Evolutionary conservation across 2,113 vertebrate genomes (phyloP).

Genomic region (Sceloporus undulatus): DNA sequence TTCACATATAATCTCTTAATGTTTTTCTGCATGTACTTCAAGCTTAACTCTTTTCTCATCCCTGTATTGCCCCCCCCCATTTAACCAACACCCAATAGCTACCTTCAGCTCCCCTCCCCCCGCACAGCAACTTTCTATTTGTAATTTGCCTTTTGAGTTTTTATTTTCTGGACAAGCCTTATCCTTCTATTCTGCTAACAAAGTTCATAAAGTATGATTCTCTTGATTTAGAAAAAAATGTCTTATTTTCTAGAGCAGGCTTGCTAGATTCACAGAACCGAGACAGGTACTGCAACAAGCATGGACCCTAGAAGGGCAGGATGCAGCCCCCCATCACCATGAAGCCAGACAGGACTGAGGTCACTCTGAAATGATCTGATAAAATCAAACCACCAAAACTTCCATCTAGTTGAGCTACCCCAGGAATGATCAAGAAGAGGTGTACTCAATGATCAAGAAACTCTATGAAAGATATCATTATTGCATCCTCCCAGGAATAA

Average conservation of each 20-base stretch:
- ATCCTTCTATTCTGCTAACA: background rate
- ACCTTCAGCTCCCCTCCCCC: background rate
- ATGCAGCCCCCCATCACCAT: no score
- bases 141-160: background rate
- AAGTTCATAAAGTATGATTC: background rate
- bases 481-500: no score
- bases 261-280: background rate
- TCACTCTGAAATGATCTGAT: no score
- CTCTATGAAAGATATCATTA: no score
- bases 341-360: no score
- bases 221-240: background rate
- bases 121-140: background rate
- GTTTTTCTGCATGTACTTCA: background rate
- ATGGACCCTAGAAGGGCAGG: no score
- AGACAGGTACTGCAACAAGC: background rate
- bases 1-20: background rate
- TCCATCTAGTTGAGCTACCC: no score
- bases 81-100: background rate
- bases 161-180: background rate
- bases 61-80: background rate
- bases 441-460: no score
- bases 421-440: no score
- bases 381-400: no score
- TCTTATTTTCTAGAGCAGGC: no score
- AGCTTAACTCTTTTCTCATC: background rate